phyloP scores from a whole-genome alignment of 2,888 invertebrate species.

The Caenorhabditis afra region DNA sequence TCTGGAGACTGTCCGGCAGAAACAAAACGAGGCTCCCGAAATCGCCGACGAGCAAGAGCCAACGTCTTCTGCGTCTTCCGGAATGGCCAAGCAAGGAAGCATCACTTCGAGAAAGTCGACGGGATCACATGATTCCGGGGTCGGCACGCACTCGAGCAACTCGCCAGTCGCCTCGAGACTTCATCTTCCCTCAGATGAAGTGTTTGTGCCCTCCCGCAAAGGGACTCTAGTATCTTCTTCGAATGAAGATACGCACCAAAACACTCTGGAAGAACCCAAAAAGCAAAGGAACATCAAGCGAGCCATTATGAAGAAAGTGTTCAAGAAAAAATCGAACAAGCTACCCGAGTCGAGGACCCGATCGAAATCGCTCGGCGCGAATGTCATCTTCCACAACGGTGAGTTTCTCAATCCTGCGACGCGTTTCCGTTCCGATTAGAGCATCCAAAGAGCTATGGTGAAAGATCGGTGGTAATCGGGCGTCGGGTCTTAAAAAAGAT shows the following conservation, averaged over 20 bases:
- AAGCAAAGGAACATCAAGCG: slow-evolving; percentile 38
- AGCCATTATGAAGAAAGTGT: slow-evolving; percentile 44
- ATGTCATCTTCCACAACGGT: not conserved
- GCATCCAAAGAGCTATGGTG: not conserved
- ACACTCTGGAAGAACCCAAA: slow-evolving; percentile 1
- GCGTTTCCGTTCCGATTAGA: slow-evolving; percentile 14
- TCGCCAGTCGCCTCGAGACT: slow-evolving; percentile 43
- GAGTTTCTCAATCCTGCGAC: not conserved
- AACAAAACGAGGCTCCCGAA: not conserved
- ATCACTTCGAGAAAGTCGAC: slow-evolving; percentile 35
- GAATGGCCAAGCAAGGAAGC: slow-evolving; percentile 44
- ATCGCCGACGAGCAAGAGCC: slow-evolving; percentile 12
- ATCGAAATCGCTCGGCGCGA: slow-evolving; percentile 38
- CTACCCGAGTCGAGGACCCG: slow-evolving; percentile 22
- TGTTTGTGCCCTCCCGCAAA: not conserved
- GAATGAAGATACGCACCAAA: slow-evolving; percentile 20
- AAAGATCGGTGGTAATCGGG: slow-evolving; percentile 6
- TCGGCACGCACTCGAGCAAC: slow-evolving; percentile 38
- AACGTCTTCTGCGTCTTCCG: slow-evolving; percentile 17
- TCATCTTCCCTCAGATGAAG: slow-evolving; percentile 35
- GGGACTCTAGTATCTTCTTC: slow-evolving; percentile 32
- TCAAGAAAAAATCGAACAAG: slow-evolving; percentile 40
- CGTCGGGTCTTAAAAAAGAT: not conserved
- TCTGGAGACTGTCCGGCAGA: slow-evolving; percentile 33
- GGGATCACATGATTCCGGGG: slow-evolving; percentile 49